Evolutionary conservation across 2,888 invertebrate species (phyloP), one percentile per base, ranked within the genome.

Genomic region (Ornithoptera alexandrae): DNA sequence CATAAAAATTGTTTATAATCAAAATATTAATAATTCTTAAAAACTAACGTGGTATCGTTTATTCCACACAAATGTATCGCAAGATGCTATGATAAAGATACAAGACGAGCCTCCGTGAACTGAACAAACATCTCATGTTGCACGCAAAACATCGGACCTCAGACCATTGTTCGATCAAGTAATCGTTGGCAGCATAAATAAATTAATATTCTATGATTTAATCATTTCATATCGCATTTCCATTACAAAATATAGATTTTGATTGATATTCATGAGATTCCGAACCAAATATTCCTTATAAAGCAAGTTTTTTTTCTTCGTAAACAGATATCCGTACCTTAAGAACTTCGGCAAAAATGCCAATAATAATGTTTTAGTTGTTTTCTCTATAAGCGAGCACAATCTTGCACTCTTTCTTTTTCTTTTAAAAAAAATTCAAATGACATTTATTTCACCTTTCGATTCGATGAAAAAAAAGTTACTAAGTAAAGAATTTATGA

Each of bases 51-150:
- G 36, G 8, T 61, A 10, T 60, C 18, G 17, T 10, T 7, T n/a
- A 46, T 24, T 22, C 17, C n/a, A 22, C 50, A 20, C 39, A 20
- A 65, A 57, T 42, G 57, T 53, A 53, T 60, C 4, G 59, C 17
- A 66, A 36, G 10, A 15, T 10, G 53, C 50, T 12, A 65, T 22
- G 60, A n/a, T 42, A 67, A 56, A 62, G 57, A 57, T 69, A 30
- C 70, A 74, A 75, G 74, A 71, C 64, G 71, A 65, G 76, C 75
- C 78, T 78, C 84, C 82, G 78, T 84, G 84, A 84, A 78, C 83
- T 84, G 82, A 83, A 85, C 84, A 84, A 85, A 82, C 73, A 79
- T 85, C 76, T 88, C 87, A 85, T 84, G 85, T 86, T 84, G 84
- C 89, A 87, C 86, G 87, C 84, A 79, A 74, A 70, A 56, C 67